phyloP scores from a whole-genome alignment of 2,888 invertebrate genomes.

The Bombylius discolor region DNA sequence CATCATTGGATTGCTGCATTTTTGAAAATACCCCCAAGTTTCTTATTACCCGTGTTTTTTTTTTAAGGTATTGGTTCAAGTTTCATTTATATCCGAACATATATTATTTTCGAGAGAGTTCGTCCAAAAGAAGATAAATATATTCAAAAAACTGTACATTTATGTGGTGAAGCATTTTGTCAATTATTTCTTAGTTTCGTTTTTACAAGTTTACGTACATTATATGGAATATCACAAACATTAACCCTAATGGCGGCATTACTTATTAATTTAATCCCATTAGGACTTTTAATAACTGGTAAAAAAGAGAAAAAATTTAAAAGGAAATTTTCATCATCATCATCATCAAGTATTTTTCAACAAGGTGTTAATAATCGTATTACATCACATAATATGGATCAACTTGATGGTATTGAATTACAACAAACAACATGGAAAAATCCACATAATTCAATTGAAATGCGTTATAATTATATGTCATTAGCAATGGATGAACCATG shows the following conservation, averaged over 20 bases:
- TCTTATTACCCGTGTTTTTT: not conserved
- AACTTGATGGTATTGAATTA: slow-evolving; percentile 32
- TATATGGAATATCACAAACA: slow-evolving; percentile 33
- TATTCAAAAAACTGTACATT: slow-evolving; percentile 31
- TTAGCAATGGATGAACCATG: slow-evolving; percentile 3
- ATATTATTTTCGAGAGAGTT: slow-evolving; percentile 33
- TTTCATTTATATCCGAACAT: slow-evolving; percentile 30
- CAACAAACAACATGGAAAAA: slow-evolving; percentile 28
- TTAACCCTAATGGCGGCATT: slow-evolving; percentile 32
- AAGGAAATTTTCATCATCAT: not conserved
- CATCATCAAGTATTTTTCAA: slow-evolving; percentile 13
- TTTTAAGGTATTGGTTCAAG: slow-evolving; percentile 30
- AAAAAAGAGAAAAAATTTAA: slow-evolving; percentile 24
- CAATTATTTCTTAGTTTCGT: slow-evolving; percentile 35
- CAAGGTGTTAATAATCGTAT: slow-evolving; percentile 19
- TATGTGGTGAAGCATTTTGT: slow-evolving; percentile 35
- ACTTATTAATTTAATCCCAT: slow-evolving; percentile 32
- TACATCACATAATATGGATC: slow-evolving; percentile 25
- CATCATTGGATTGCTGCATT: too few relatives aligned
- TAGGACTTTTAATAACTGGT: slow-evolving; percentile 31
- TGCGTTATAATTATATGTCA: slow-evolving; percentile 28
- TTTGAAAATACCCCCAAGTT: too few relatives aligned
- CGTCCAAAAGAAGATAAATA: slow-evolving; percentile 34
- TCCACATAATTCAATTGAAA: slow-evolving; percentile 24
- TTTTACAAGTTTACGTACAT: slow-evolving; percentile 32